Conservation (phyloP, 2,113 vertebrate species). For the Caracal caracal region DNA sequence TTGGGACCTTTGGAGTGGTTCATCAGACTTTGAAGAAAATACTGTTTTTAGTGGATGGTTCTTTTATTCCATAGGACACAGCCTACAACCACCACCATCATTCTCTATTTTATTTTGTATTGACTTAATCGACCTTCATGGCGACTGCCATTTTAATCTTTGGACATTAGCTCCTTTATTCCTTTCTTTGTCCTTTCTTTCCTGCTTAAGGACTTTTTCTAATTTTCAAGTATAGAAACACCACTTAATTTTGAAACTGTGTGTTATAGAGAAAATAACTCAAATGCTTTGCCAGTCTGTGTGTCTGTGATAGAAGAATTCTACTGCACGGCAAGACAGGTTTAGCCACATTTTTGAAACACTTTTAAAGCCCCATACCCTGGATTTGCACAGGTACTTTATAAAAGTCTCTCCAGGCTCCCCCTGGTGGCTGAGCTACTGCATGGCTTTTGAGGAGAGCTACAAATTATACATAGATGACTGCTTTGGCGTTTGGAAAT, state of each 20-base stretch:
- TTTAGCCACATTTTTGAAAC: constrained; percentile 35
- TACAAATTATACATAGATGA: neutral
- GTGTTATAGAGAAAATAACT: neutral
- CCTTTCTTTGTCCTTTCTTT: neutral
- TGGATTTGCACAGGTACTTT: neutral
- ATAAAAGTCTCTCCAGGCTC: neutral
- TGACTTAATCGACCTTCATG: constrained; percentile 5
- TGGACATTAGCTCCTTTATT: neutral
- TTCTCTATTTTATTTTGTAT: neutral
- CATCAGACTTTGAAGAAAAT: neutral
- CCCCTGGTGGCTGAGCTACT: neutral
- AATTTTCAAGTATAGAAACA: constrained; percentile 32
- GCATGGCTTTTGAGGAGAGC: neutral
- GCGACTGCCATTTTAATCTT: neutral
- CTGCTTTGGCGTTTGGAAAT: neutral
- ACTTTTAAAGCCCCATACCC: neutral
- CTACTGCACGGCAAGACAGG: neutral
- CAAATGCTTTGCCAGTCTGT: neutral
- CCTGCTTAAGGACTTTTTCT: neutral
- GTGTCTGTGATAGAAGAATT: neutral
- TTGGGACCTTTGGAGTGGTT: neutral
- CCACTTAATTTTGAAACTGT: neutral
- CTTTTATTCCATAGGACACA: neutral
- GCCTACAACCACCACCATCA: neutral
- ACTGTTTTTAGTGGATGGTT: neutral